Conservation (phyloP, 2,888 invertebrate genomes). For the Lasioglossum calceatum region DNA sequence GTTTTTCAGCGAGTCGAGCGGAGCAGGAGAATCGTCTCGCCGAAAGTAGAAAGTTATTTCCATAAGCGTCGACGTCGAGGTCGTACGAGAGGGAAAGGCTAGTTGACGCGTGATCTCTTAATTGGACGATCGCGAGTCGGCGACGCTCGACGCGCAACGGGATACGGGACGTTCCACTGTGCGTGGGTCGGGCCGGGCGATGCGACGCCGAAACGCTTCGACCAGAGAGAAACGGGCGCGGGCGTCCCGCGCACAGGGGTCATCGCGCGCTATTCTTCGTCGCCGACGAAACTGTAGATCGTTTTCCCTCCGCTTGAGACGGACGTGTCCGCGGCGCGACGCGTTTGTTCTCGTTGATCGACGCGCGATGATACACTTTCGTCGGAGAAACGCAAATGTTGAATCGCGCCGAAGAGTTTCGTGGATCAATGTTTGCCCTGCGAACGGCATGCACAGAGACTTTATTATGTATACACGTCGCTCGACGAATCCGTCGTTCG, state of each 20-base stretch:
- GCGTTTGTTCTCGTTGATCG: conserved; percentile 63
- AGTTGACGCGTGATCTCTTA: background rate
- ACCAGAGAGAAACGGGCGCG: background rate
- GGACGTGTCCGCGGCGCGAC: too few relatives aligned
- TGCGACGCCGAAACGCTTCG: conserved; percentile 7
- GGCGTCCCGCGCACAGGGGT: background rate
- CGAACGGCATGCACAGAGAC: conserved; percentile 44
- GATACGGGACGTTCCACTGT: background rate
- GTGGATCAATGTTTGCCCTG: conserved; percentile 58
- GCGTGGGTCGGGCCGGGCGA: background rate
- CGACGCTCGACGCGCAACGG: background rate
- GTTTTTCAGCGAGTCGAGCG: background rate
- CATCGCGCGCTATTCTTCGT: background rate
- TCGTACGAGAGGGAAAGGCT: background rate
- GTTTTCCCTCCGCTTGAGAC: background rate
- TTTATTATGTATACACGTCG: conserved; percentile 48
- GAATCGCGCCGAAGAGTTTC: conserved; percentile 49
- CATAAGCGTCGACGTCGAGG: background rate
- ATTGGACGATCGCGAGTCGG: background rate
- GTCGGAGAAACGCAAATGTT: conserved; percentile 66
- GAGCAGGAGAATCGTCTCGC: background rate
- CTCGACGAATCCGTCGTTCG: conserved; percentile 54
- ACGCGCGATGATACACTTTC: conserved; percentile 67
- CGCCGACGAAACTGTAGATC: background rate
- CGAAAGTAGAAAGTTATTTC: conserved; percentile 19